These are phyloP conservation scores for Drosophila athabasca DNA, from an alignment of 1,140 invertebrate genomes.

Conservation along the genomic window DNA sequence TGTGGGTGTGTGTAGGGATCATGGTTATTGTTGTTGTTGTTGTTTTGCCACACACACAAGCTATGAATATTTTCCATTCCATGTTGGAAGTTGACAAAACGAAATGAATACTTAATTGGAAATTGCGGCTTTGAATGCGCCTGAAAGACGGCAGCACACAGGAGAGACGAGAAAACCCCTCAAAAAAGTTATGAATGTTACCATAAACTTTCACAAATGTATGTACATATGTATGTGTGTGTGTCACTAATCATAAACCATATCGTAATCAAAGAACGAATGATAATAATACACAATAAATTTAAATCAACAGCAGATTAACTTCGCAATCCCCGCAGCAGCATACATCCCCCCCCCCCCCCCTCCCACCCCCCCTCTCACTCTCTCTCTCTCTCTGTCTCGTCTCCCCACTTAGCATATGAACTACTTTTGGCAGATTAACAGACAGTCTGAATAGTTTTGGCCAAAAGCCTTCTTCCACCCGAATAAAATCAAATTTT, in stretches of 20 bases:
- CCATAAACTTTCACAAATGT: no score
- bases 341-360: no score
- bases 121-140: constrained; percentile 68
- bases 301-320: no score
- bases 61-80: constrained; percentile 47
- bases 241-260: no score
- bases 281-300: no score
- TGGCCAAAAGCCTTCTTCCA: constrained; percentile 26
- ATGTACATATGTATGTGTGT: no score
- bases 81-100: constrained; percentile 70
- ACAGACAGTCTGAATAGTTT: constrained; percentile 30
- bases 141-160: constrained; percentile 46
- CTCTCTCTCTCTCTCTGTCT: neutral
- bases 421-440: constrained; percentile 39
- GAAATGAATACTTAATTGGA: constrained; percentile 78
- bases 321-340: no score
- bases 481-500: constrained; percentile 75
- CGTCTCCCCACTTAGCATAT: neutral
- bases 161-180: neutral
- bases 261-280: no score
- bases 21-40: constrained; percentile 8
- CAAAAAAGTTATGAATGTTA: constrained; percentile 4
- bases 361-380: no score
- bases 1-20: constrained; percentile 3
- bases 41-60: constrained; percentile 13